A percentile compares a stretch with the other conserved stretches of the same genome.
Evolutionary conservation across 2,888 invertebrate species (phyloP).

Genomic region (Drosophila emarginata): DNA sequence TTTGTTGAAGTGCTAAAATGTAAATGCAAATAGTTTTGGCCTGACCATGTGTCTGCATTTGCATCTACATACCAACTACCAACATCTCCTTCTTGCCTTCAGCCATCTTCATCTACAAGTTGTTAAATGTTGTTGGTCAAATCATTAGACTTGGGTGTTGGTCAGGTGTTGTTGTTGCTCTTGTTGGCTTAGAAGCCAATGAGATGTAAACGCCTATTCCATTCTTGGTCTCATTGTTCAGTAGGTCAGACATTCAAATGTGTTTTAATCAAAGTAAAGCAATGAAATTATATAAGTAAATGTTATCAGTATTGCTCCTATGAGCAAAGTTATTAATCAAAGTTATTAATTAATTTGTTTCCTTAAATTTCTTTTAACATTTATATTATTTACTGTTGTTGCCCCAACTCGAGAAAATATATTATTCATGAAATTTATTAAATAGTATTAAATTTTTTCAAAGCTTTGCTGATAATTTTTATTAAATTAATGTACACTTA

Average conservation of each 20-base stretch:
- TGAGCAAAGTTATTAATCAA: no score
- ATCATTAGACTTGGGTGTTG: conserved; percentile 55
- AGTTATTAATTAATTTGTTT: no score
- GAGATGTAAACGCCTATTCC: conserved; percentile 18
- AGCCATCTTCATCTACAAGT: conserved; percentile 27
- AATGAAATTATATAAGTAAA: no score
- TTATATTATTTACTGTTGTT: no score
- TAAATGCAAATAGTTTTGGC: conserved; percentile 70
- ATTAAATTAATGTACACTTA: no score
- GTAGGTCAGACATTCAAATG: conserved; percentile 27
- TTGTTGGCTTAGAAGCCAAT: conserved; percentile 24
- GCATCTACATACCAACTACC: conserved; percentile 33
- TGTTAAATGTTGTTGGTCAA: conserved; percentile 51
- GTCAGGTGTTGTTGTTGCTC: conserved; percentile 14
- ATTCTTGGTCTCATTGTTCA: conserved; percentile 30
- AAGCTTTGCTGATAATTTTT: no score
- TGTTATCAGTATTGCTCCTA: no score
- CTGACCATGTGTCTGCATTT: conserved; percentile 49
- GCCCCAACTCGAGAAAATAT: no score
- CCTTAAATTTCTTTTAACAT: no score
- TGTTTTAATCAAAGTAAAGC: background rate
- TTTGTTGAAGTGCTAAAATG: conserved; percentile 72
- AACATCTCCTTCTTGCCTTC: conserved; percentile 26
- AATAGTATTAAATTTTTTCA: no score
- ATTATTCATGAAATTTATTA: no score